Evolutionary conservation across 2,888 invertebrate species (phyloP).

Genomic region (Apamea crenata): DNA sequence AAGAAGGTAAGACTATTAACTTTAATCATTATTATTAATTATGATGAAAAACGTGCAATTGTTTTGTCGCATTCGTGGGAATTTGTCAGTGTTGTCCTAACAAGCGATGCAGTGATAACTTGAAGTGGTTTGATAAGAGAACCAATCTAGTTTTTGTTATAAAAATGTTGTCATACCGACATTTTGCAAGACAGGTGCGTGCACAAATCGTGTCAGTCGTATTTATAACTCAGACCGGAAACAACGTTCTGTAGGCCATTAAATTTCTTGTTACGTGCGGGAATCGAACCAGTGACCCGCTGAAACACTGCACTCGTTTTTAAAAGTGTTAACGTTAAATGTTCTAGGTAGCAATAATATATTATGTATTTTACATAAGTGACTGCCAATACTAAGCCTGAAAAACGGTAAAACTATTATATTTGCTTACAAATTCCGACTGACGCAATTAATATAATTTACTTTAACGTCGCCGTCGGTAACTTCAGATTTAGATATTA

Average conservation of each 20-base stretch:
- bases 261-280: conserved; percentile 34
- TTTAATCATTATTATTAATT: conserved; percentile 13
- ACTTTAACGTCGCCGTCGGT: not conserved
- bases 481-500: not conserved
- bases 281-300: conserved; percentile 39
- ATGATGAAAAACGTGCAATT: conserved; percentile 17
- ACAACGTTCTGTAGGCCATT: not conserved
- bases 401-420: not conserved
- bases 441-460: not conserved
- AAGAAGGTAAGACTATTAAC: conserved; percentile 80
- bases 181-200: conserved; percentile 32
- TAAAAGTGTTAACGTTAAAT: not conserved
- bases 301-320: conserved; percentile 43
- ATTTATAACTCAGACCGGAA: conserved; percentile 37
- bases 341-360: not conserved
- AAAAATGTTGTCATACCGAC: not conserved
- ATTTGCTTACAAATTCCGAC: not conserved
- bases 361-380: conserved; percentile 18
- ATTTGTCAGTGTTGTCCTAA: conserved; percentile 31
- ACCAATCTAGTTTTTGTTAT: conserved; percentile 33
- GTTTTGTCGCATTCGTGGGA: conserved; percentile 29
- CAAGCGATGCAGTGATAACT: conserved; percentile 48
- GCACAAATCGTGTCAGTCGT: conserved; percentile 25
- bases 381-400: not conserved
- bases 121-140: conserved; percentile 25